Evolutionary conservation across 2,113 vertebrate species (phyloP), one percentile per base, ranked within the genome.

Genomic region (Amphiprion ocellaris): DNA sequence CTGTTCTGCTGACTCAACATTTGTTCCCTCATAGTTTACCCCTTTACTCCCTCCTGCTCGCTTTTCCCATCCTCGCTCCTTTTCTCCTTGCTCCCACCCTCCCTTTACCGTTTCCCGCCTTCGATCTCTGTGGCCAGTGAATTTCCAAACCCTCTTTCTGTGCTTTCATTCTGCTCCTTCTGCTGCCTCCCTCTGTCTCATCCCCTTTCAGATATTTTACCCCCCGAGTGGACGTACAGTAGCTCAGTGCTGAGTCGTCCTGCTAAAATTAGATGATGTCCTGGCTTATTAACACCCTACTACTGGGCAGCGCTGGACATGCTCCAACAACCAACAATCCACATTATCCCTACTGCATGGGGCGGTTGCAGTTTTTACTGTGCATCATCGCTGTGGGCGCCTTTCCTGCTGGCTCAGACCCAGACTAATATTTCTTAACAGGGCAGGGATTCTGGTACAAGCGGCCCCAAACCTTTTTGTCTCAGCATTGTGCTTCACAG

Each of bases 1-100:
- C 82, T 65, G 68, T 86, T 91, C 56, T 67, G 89, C 87, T 90
- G 87, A 93, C 74, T 92, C 84, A 49, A 80, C 78, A 72, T 74
- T 85, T 88, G 53, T 76, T 75, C 66, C 64, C 74, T 76, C 54
- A 39, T 50, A 80, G 80, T 80, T 84, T 74, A 61, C 64, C 82
- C 70, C 52, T 70, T 71, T 26, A 14, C 61, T 53, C 65, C 56
- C 58, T 46, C 39, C 28, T 10, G 33, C 69, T 67, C 56, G 64
- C 59, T 66, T 70, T 62, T 26, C 26, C 76, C 58, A 39, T 58
- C 54, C 64, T 61, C 41, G 1, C 54, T 65, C 68, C 54, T 1
- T 39, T 14, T 44, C 19, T 78, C 70, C 47, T 30, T 15, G 28
- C 68, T 56, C 62, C 55, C 56, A 12, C 56, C 71, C 44, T 68